These are phyloP conservation scores for Zele albiditarsus DNA, from an alignment of 2,888 invertebrate species.

Conservation along the genomic window DNA sequence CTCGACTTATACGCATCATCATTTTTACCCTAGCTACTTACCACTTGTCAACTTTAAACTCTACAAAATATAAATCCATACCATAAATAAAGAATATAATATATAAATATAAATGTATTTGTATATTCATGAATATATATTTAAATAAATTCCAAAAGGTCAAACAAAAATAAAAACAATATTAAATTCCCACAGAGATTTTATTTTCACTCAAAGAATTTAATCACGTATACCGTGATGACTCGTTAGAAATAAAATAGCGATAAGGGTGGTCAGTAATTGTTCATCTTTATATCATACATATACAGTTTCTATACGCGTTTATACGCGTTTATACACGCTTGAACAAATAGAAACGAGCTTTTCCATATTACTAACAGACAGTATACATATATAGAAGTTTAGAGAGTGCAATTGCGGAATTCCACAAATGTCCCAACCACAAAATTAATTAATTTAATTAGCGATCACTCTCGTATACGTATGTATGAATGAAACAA, in stretches of 20 bases:
- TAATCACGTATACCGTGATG: neutral
- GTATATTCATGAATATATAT: neutral
- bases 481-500: neutral
- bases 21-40: neutral
- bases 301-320: neutral
- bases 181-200: neutral
- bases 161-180: neutral
- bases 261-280: neutral
- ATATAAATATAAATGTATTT: neutral
- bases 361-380: neutral
- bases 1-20: neutral
- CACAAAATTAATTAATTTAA: conserved; percentile 5
- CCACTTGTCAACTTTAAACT: conserved; percentile 8
- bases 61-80: neutral
- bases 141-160: neutral
- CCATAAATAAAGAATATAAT: neutral
- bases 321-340: neutral
- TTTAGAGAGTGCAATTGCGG: neutral
- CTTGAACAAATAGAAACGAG: neutral
- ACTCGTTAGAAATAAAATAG: neutral
- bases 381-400: neutral
- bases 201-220: neutral
- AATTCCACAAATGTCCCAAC: neutral
- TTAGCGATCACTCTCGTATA: neutral
- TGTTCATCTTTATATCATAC: neutral